Evolutionary conservation across 2,888 invertebrate species (phyloP), one percentile per base, ranked within the genome.

Genomic region (Meteorus colon): DNA sequence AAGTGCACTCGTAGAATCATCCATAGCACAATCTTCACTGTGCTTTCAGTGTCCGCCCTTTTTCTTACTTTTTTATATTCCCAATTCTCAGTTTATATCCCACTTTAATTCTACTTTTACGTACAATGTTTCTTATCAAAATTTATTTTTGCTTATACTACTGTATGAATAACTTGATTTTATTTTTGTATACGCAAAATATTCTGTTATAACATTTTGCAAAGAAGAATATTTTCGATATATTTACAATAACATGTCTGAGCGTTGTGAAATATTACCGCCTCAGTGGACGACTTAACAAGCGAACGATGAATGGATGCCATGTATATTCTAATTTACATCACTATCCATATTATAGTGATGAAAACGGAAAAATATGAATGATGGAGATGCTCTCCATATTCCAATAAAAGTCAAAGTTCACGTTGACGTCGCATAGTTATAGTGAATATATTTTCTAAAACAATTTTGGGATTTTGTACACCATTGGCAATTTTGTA

Each of bases 1-100:
- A 55, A 55, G 55, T 55, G 55, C 34, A 70, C 55, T 31, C n/a
- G 60, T 41, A 34, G 45, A 60, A 63, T 45, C 45, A 51, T 60
- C 55, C 59, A 66, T 41, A 8, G 71, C 31, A n/a, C 48, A 16
- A 41, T 67, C 63, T 59, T 65, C 31, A 27, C 34, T 16, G 16
- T 8, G 19, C 19, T 55, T 55, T 55, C 19, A 55, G n/a, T 55
- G 2, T 8, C 10, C 6, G 4, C 10, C n/a, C n/a, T 55, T 16
- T n/a, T 24, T 19, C 55, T 19, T 10, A 55, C 19, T 55, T 19
- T 55, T 19, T 55, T 55, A 19, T 55, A 19, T 8, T 55, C 19
- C 19, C 55, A 55, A 55, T 55, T 19, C 24, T 19, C 55, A 8
- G 55, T 55, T 55, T 55, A 55, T 55, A 55, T 55, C 19, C 55